Percentiles rank a stretch among this genome's conserved stretches.
Conservation (phyloP, 2,113 vertebrate species). For the Crotalus helleri region DNA sequence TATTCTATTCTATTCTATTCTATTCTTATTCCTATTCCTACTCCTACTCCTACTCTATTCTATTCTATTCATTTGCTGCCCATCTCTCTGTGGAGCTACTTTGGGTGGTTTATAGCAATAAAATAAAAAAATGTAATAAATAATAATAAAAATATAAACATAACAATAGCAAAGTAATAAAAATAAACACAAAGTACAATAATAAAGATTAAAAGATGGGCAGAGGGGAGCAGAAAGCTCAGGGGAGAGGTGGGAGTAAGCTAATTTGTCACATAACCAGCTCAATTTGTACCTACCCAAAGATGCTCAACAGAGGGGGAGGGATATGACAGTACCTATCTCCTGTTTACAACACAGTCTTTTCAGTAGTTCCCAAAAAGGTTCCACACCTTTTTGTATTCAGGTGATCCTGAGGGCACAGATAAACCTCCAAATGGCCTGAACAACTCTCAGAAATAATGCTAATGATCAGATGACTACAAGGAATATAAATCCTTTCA, state of each 20-base stretch:
- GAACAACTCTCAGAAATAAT: neutral
- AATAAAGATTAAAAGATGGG: too few relatives aligned
- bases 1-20: too few relatives aligned
- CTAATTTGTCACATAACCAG: neutral
- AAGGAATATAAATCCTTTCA: too few relatives aligned
- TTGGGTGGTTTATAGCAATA: too few relatives aligned
- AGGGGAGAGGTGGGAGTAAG: neutral
- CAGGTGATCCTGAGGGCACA: neutral
- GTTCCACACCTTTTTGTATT: neutral
- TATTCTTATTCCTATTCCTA: too few relatives aligned
- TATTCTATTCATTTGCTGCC: too few relatives aligned
- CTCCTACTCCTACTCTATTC: too few relatives aligned
- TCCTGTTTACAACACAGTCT: neutral
- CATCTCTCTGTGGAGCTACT: too few relatives aligned
- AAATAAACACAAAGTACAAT: neutral
- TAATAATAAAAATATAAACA: neutral
- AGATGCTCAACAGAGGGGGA: neutral
- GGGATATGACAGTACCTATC: neutral
- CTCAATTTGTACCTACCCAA: too few relatives aligned
- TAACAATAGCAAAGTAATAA: neutral
- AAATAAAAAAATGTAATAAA: too few relatives aligned
- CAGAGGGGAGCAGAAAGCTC: neutral
- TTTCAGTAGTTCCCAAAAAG: neutral
- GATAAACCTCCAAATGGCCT: neutral
- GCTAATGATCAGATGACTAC: neutral